Conservation (phyloP, 2,797 vertebrate genomes). For the Pteropus rufus region DNA sequence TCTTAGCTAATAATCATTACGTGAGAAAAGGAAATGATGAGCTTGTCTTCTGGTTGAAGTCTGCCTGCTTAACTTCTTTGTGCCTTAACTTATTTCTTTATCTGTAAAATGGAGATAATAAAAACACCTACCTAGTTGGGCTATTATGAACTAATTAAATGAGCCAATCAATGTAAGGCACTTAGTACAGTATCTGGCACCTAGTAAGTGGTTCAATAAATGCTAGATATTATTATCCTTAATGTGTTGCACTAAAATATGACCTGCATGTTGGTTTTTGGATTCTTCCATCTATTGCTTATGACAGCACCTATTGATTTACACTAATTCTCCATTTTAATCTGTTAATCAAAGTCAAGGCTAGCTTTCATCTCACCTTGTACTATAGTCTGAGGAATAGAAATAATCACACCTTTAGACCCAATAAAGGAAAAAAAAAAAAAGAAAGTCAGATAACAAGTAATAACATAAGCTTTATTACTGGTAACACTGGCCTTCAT, state of each 20-base stretch:
- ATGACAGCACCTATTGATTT: neutral
- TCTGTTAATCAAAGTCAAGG: neutral
- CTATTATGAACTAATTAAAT: neutral
- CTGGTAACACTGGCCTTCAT: neutral
- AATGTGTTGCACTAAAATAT: neutral
- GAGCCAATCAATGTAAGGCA: neutral
- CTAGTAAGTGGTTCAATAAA: neutral
- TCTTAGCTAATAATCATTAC: neutral
- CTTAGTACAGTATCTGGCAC: neutral
- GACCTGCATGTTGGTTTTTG: neutral
- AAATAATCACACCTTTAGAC: neutral
- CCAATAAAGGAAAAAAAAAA: neutral
- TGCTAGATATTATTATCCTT: neutral
- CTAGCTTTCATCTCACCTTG: neutral
- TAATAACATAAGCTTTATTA: neutral
- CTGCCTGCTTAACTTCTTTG: neutral
- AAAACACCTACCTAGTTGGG: neutral
- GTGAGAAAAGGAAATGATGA: neutral
- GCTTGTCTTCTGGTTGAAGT: neutral
- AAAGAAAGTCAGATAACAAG: neutral
- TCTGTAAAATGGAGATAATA: neutral
- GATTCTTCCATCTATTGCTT: neutral
- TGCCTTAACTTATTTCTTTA: neutral
- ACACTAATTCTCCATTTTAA: neutral
- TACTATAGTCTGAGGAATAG: neutral